phyloP scores from a whole-genome alignment of 2,797 vertebrate genomes.

The Echiichthys vipera region DNA sequence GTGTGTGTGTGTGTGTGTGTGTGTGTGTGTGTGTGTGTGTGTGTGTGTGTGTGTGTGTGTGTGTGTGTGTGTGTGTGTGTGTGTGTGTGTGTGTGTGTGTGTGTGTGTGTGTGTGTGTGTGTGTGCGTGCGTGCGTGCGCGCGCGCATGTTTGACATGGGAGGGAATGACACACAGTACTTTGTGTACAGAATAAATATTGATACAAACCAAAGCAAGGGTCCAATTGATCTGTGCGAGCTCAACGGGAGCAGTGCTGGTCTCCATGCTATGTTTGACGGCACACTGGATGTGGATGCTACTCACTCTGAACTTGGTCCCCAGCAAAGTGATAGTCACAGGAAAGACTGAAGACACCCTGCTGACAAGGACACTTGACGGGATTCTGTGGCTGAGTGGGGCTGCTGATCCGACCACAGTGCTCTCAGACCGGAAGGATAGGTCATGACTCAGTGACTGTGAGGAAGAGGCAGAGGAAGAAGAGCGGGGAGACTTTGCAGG shows the following conservation, averaged over 20 bases:
- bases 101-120: conserved; percentile 48
- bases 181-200: conserved; percentile 87
- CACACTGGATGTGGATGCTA: conserved; percentile 44
- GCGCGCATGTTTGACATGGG: conserved; percentile 71
- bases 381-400: conserved; percentile 40
- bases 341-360: conserved; percentile 28
- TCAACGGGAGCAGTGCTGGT: conserved; percentile 56
- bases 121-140: no score
- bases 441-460: conserved; percentile 76
- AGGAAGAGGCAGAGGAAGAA: conserved; percentile 71
- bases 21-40: conserved; percentile 38
- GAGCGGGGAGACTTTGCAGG: conserved; percentile 64
- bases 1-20: conserved; percentile 35
- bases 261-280: conserved; percentile 40
- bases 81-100: conserved; percentile 14
- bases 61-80: conserved; percentile 44
- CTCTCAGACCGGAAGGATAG: conserved; percentile 51
- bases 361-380: conserved; percentile 26
- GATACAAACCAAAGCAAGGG: conserved; percentile 83
- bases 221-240: conserved; percentile 79
- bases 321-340: conserved; percentile 33
- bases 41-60: no score
- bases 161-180: conserved; percentile 72
- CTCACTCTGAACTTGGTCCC: conserved; percentile 43
- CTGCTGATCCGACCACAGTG: conserved; percentile 42